A percentile compares a stretch with the other conserved stretches of the same genome.
phyloP scores from a whole-genome alignment of 1,140 invertebrate species.

The Rhizoglyphus robini region DNA sequence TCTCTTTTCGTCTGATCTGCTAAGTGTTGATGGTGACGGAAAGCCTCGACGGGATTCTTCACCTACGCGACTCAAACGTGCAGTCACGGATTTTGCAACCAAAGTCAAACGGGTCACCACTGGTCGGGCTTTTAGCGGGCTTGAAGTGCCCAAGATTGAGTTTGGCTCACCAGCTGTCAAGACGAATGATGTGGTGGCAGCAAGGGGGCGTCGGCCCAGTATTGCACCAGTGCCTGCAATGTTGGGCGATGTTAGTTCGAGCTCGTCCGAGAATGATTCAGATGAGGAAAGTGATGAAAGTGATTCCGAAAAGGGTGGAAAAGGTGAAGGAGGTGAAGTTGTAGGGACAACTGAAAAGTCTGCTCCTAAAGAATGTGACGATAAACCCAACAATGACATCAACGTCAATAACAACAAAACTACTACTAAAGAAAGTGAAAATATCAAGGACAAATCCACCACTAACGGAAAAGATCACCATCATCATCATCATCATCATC shows the following conservation, averaged over 20 bases:
- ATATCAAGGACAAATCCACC: too few species aligned
- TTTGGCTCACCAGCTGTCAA: slow-evolving; percentile 22
- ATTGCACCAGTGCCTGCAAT: slow-evolving; percentile 38
- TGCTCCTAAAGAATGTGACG: too few species aligned
- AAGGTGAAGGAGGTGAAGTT: too few species aligned
- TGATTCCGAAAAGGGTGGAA: too few species aligned
- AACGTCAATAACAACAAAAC: slow-evolving; percentile 20
- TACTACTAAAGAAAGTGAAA: too few species aligned
- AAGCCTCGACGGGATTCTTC: slow-evolving; percentile 19
- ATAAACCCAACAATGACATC: slow-evolving; percentile 9
- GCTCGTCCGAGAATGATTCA: too few species aligned
- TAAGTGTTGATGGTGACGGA: not conserved
- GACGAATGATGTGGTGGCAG: slow-evolving; percentile 24
- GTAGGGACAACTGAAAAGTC: too few species aligned
- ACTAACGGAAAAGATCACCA: too few species aligned
- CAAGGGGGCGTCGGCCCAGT: slow-evolving; percentile 30
- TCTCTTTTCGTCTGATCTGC: slow-evolving; percentile 17
- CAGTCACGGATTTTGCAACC: slow-evolving; percentile 21
- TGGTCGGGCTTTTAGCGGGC: slow-evolving; percentile 29
- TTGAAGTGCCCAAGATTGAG: slow-evolving; percentile 28
- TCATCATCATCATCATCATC: too few species aligned
- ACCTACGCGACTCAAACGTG: slow-evolving; percentile 19
- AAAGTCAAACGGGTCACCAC: slow-evolving; percentile 29
- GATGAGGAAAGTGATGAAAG: too few species aligned
- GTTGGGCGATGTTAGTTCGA: slow-evolving; percentile 30